Evolutionary conservation across 1,140 invertebrate genomes (phyloP), one percentile per base, ranked within the genome.

Genomic region (Aphelinus atriplicis): DNA sequence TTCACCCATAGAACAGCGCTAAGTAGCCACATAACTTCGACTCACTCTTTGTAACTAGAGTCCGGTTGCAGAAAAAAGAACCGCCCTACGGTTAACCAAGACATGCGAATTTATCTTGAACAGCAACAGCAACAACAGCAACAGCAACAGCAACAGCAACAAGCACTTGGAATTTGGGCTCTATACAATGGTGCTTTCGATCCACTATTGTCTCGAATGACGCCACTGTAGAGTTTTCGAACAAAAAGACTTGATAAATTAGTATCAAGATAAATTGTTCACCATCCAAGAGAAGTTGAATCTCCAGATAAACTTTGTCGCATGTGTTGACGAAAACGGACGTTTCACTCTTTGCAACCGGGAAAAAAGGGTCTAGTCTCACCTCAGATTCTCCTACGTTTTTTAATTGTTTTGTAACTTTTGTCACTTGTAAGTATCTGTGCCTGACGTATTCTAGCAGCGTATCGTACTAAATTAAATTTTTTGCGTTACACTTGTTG

Each of bases 1-100:
- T 87, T 87, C 63, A 80, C 81, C 10, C 83, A 86, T 62, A 84
- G 84, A 78, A 77, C 85, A 26, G 84, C 84, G 26, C 75, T 86
- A 51, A 84, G 82, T 76, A 85, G 80, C 80, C 84, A 86, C 73
- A 80, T 86, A 26, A 81, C 84, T 50, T 80, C 80, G 9, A 81
- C 75, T 80, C 84, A 86, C 79, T 81, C 83, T 74, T 84, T 82
- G 76, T 86, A 84, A 84, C 67, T 75, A 75, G 66, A 75, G 61
- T 61, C 73, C 47, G 66, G 66, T 75, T 75, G 66, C 73, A 63
- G 9, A 75, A 63, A 75, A 43, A 69, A 69, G 4, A 69, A 69
- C 70, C 61, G 42, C 53, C 61, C n/a, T 48, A 48, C 53, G 51
- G 61, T 69, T 69, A 63, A 69, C 46, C 51, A 55, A 62, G 58